phyloP scores from a whole-genome alignment of 2,888 invertebrate species.

The Odontocolon sp. region DNA sequence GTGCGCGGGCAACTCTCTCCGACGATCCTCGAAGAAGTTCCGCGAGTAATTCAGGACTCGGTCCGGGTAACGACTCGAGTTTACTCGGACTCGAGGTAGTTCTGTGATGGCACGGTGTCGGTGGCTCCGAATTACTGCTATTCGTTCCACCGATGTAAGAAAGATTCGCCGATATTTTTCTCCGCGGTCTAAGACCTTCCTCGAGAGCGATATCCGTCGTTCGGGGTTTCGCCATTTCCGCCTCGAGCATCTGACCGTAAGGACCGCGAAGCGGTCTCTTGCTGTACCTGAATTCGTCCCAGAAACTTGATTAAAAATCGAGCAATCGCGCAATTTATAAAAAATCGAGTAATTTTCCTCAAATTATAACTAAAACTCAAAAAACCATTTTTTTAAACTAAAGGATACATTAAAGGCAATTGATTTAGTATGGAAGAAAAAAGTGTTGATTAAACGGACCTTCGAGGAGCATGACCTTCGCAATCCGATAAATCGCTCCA shows the following conservation, averaged over 20 bases:
- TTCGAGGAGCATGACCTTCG: conserved; percentile 83
- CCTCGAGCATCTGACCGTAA: conserved; percentile 90
- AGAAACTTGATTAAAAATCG: background rate
- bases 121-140: conserved; percentile 77
- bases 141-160: conserved; percentile 76
- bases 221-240: conserved; percentile 89
- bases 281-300: conserved; percentile 83
- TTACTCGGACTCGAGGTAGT: conserved; percentile 92
- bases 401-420: no score
- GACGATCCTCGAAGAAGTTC: conserved; percentile 91
- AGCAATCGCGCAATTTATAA: no score
- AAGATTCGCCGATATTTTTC: conserved; percentile 85
- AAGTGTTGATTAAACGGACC: conserved; percentile 66
- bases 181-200: conserved; percentile 80
- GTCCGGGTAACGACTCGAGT: conserved; percentile 84
- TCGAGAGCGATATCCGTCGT: conserved; percentile 75
- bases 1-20: conserved; percentile 85
- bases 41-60: conserved; percentile 87
- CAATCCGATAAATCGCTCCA: conserved; percentile 86
- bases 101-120: conserved; percentile 86
- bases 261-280: conserved; percentile 89
- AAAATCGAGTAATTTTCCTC: no score
- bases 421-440: conserved; percentile 6
- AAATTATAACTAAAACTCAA: no score
- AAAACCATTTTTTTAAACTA: no score